Evolutionary conservation across 2,888 invertebrate species (phyloP).

Genomic region (Tigriopus californicus): DNA sequence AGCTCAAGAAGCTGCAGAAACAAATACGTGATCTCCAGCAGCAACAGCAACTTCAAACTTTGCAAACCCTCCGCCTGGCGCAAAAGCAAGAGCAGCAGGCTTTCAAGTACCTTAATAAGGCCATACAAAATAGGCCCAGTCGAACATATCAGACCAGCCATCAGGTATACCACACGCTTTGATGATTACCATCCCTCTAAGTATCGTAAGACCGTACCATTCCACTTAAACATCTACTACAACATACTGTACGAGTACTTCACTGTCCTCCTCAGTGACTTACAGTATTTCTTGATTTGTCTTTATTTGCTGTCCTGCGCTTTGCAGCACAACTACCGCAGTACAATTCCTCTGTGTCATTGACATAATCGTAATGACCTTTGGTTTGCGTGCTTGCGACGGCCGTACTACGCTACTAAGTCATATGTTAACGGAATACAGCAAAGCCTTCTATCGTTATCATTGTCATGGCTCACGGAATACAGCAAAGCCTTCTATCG

Average conservation of each 20-base stretch:
- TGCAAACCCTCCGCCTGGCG: conserved; percentile 16
- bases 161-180: neutral
- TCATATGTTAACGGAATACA: too few relatives aligned
- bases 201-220: neutral
- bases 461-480: too few relatives aligned
- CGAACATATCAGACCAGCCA: conserved; percentile 6
- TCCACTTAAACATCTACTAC: neutral
- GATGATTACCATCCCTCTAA: too few relatives aligned
- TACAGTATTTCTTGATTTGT: neutral
- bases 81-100: conserved; percentile 16
- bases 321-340: too few relatives aligned
- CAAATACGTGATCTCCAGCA: conserved; percentile 14
- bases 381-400: too few relatives aligned
- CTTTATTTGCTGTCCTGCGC: too few relatives aligned
- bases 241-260: neutral
- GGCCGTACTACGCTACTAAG: too few relatives aligned
- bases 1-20: conserved; percentile 8
- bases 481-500: too few relatives aligned
- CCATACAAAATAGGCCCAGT: conserved; percentile 10
- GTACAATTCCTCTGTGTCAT: too few relatives aligned
- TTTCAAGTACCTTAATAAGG: conserved; percentile 16
- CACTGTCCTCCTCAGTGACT: neutral
- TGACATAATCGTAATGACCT: too few relatives aligned
- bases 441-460: too few relatives aligned
- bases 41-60: conserved; percentile 13